phyloP scores from a whole-genome alignment of 2,888 invertebrate species.

The Pyrochroa serraticornis region DNA sequence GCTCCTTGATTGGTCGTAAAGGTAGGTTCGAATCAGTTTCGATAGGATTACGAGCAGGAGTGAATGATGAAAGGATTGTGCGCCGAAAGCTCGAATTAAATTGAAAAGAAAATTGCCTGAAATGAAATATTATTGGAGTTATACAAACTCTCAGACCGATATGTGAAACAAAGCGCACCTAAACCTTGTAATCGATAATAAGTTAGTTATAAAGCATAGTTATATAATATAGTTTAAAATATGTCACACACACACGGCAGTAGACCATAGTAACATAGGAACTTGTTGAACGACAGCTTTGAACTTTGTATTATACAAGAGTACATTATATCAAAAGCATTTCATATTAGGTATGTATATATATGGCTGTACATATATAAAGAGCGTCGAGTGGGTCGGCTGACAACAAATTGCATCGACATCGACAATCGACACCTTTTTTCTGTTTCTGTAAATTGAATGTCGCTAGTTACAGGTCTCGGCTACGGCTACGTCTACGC shows the following conservation, averaged over 20 bases:
- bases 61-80: constrained; percentile 9
- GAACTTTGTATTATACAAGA: too few species aligned
- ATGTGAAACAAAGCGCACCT: constrained; percentile 15
- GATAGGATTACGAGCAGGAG: not conserved
- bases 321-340: too few species aligned
- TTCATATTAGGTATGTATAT: too few species aligned
- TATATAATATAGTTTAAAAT: constrained; percentile 47
- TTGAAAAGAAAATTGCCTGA: constrained; percentile 14
- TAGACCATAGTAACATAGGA: constrained; percentile 41
- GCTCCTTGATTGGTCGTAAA: too few species aligned
- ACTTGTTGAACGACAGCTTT: constrained; percentile 28
- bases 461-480: constrained; percentile 36
- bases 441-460: constrained; percentile 13
- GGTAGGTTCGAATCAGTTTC: too few species aligned
- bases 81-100: constrained; percentile 12
- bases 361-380: not conserved
- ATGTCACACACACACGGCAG: constrained; percentile 56
- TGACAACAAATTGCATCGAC: constrained; percentile 6
- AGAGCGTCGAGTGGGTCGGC: constrained; percentile 8
- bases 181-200: constrained; percentile 20
- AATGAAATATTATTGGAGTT: constrained; percentile 1
- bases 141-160: constrained; percentile 7
- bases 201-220: constrained; percentile 42
- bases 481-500: constrained; percentile 28
- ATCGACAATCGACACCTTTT: too few species aligned